phyloP scores from a whole-genome alignment of 2,113 vertebrate genomes.

The Crocuta crocuta region DNA sequence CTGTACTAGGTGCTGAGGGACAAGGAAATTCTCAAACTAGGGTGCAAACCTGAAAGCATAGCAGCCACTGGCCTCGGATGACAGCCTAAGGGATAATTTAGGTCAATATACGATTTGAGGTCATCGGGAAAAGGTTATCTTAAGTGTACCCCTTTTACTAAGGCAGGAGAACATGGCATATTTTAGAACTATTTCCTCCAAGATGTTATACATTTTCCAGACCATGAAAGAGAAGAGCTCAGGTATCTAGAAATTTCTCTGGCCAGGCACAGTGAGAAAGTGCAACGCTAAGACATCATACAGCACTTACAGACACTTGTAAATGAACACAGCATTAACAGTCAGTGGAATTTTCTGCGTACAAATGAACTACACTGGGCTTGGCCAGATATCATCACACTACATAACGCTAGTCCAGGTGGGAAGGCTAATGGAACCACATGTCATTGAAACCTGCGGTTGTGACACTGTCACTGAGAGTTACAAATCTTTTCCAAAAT shows the following conservation, averaged over 20 bases:
- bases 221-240: background rate
- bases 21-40: background rate
- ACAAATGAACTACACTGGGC: background rate
- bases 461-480: background rate
- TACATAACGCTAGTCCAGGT: background rate
- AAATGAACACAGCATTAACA: background rate
- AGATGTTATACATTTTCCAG: background rate
- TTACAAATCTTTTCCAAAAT: background rate
- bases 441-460: background rate
- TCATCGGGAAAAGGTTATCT: slow-evolving; percentile 47
- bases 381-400: background rate
- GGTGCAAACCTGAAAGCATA: slow-evolving; percentile 30
- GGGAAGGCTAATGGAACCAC: background rate
- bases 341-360: background rate
- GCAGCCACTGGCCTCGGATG: background rate
- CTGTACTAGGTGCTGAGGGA: background rate
- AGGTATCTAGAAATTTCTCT: background rate
- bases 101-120: background rate
- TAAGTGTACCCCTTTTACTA: background rate
- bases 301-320: background rate
- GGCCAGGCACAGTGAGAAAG: background rate
- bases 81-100: background rate
- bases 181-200: slow-evolving; percentile 10
- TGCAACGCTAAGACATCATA: background rate
- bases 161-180: background rate